Evolutionary conservation across 2,113 vertebrate species (phyloP).

Genomic region (Struthidea cinerea): DNA sequence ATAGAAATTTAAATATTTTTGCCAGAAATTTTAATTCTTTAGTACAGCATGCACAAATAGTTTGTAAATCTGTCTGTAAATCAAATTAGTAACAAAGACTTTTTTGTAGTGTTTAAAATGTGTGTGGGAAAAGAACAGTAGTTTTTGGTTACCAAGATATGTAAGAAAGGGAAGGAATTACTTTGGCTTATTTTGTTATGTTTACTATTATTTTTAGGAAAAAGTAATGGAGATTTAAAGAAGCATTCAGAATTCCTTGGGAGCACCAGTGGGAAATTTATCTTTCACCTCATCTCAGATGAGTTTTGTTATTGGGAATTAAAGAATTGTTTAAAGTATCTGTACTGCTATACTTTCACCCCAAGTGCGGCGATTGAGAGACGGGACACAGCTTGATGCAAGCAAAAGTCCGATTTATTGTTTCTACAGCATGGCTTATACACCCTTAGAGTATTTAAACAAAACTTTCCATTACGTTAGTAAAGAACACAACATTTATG

Average conservation of each 20-base stretch:
- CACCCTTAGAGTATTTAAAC: no score
- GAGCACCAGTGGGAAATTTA: not conserved
- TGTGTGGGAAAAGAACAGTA: not conserved
- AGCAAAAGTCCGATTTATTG: no score
- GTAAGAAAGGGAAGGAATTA: not conserved
- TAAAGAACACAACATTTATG: no score
- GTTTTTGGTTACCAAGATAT: not conserved
- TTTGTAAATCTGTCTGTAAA: not conserved
- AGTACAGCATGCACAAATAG: not conserved
- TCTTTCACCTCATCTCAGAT: not conserved
- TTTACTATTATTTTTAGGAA: not conserved
- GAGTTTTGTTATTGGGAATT: not conserved
- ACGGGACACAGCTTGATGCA: no score
- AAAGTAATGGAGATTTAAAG: not conserved
- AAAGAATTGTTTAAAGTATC: not conserved
- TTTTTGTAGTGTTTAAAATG: not conserved
- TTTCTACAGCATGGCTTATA: no score
- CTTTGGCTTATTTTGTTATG: not conserved
- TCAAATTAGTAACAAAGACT: not conserved
- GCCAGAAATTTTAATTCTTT: not conserved
- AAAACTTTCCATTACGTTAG: no score
- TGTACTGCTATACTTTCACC: not conserved
- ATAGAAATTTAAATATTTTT: not conserved
- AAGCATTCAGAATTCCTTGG: not conserved
- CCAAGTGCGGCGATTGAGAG: no score